Base-by-base conservation (phyloP, 2,888 invertebrate genomes). In the Bombylius major region DNA sequence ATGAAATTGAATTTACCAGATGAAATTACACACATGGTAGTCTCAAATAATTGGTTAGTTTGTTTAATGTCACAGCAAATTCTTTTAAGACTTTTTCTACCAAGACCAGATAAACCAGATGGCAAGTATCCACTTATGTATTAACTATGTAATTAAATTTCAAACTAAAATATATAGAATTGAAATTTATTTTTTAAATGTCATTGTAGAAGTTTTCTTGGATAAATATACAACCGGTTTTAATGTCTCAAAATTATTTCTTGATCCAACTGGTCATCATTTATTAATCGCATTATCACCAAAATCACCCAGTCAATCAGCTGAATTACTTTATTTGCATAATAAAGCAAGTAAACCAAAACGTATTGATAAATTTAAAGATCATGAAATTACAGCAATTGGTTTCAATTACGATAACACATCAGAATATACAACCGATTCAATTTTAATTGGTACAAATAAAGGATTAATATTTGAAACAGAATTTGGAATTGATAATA, bases 401-500 rank as follows among this genome's bases (percentile, higher is more conserved):
- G 95, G 86, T 1, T 97, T 95, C 88, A 94, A 90, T 71, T 81
- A 80, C 62, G 79, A 80, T 56, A 86, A 87, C 62, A 81, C 78
- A 4, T 84, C 82, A 0, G 83, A 84, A 58, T 73, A 69, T 2
- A 79, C 83, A 1, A 91, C 94, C 0, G 90, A 90, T 1, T 83
- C 89, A 0, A 92, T 97, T 64, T 75, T 97, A 47, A 69, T 96
- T 49, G 96, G 95, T 7, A 95, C 94, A 0, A 89, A 89, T 1
- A 89, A 87, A 69, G 96, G 96, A 1, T 77, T 90, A 49, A 87
- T 96, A 59, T 84, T 94, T 72, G 96, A 96, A 75, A 89, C 89
- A 0, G 94, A 95, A 70, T 79, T 96, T 53, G 82, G 83, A 31
- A 77, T 84, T 12, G 87, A 88, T 54, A 88, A 85, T 59, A 36